Base-by-base conservation (phyloP, 2,113 vertebrate species). In the Labrus mixtus region DNA sequence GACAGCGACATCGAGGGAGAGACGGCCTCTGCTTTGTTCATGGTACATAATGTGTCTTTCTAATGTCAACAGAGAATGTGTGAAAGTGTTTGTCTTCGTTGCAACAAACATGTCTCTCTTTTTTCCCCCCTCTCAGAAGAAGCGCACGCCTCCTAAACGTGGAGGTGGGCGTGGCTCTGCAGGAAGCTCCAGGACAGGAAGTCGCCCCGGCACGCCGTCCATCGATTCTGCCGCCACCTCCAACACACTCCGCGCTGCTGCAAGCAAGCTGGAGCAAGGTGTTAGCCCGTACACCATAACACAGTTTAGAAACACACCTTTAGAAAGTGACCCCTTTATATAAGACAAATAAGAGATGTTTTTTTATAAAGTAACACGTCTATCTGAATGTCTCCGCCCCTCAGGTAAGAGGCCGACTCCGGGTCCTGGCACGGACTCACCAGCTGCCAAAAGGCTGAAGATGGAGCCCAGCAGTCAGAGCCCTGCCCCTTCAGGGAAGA, bases 1-100 rank as follows among this genome's bases (percentile, higher is more conserved):
- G 97, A 97, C 76, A 98, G 97, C 1, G 97, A 98, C 92, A 97
- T 97, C 0, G 96, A 98, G 22, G 95, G 95, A 20, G 96, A 96
- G 79, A 94, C 96, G 0, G 93, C 96, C 10, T 97, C 96, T 0
- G 97, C 97, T 15, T 91, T 98, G 59, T 98, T 98, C 90, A 97
- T 98, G 96, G 91, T 93, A 70, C 93, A 95, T 78, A 86, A 83
- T 39, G n/a, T 19, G 41, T 45, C 16, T 45, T 15, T 15, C 1
- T 51, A 50, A 9, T 50, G 2, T 19, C 4, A 13, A 16, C 11
- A 46, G 17, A 8, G 57, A 57, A 10, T 36, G 37, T 59, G 20
- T 25, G 16, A 25, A 25, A 33, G 29, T 58, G 51, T 51, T 13
- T 15, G 1, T 73, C 36, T 8, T 64, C 9, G 1, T 51, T n/a